These are phyloP conservation scores for Cheilosia vernalis DNA, from an alignment of 2,888 invertebrate species.

Conservation along the genomic window DNA sequence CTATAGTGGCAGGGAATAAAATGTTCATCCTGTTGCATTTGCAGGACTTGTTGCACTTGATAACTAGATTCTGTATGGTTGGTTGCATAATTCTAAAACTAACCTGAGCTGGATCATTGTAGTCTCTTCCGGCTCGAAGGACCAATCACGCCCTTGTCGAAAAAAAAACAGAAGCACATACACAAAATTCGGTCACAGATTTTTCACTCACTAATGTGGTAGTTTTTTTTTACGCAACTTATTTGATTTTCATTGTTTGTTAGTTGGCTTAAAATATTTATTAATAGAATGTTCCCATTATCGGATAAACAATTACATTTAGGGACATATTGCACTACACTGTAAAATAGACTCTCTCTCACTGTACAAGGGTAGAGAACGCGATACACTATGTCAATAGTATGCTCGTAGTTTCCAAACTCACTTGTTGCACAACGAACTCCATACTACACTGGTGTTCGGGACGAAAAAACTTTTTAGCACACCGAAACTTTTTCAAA, in stretches of 20 bases:
- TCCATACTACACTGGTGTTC: conserved; percentile 77
- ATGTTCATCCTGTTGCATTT: conserved; percentile 64
- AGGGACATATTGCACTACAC: conserved; percentile 43
- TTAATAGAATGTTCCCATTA: conserved; percentile 35
- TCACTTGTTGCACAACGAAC: conserved; percentile 84
- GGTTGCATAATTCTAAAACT: conserved; percentile 1
- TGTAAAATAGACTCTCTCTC: conserved; percentile 10
- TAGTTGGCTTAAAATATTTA: background rate
- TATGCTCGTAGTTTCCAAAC: conserved; percentile 83
- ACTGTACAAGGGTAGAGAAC: conserved; percentile 50
- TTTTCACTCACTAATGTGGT: background rate
- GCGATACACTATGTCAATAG: conserved; percentile 76
- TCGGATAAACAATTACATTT: background rate
- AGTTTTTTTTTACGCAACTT: background rate
- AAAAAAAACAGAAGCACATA: background rate
- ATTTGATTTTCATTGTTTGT: background rate
- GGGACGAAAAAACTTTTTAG: conserved; percentile 80
- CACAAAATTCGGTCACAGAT: conserved; percentile 5
- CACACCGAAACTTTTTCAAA: conserved; percentile 84
- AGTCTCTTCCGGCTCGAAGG: conserved; percentile 34
- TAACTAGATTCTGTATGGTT: background rate
- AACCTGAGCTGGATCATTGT: conserved; percentile 36
- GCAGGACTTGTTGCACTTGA: conserved; percentile 64
- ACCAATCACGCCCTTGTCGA: conserved; percentile 26
- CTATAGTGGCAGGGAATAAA: conserved; percentile 32